Conservation (phyloP, 2,797 vertebrate species). For the Philypnodon macrostomus region DNA sequence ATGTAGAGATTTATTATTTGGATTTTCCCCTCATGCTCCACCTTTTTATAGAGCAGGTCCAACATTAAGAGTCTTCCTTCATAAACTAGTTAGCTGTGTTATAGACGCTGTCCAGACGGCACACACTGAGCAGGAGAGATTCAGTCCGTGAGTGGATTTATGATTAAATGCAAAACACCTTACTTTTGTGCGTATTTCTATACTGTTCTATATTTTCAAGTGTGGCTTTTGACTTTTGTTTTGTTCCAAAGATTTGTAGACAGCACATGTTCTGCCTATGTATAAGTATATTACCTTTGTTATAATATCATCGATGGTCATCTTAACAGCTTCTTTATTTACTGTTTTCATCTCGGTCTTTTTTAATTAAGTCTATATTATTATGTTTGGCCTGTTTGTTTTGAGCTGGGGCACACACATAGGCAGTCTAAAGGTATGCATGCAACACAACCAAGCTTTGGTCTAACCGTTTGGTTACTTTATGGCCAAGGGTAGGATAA, state of each 20-base stretch:
- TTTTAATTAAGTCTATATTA: conserved; percentile 18
- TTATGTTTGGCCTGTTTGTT: conserved; percentile 1
- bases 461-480: conserved; percentile 11
- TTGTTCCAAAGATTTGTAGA: conserved; percentile 84
- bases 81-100: conserved; percentile 54
- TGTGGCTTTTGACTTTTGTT: conserved; percentile 70
- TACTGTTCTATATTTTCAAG: conserved; percentile 72
- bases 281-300: conserved; percentile 73
- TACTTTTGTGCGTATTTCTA: conserved; percentile 78
- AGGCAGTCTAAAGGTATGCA: conserved; percentile 39
- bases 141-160: conserved; percentile 49
- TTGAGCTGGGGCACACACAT: conserved; percentile 25
- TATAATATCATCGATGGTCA: conserved; percentile 65
- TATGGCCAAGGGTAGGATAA: conserved; percentile 38
- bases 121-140: conserved; percentile 62
- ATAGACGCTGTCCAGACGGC: conserved; percentile 51
- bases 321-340: conserved; percentile 67
- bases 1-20: conserved; percentile 58
- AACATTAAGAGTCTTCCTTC: conserved; percentile 75
- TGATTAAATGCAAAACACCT: conserved; percentile 75
- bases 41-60: conserved; percentile 62
- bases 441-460: conserved; percentile 45
- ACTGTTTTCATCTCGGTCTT: conserved; percentile 42
- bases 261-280: conserved; percentile 76
- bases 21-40: conserved; percentile 52